Evolutionary conservation across 2,888 invertebrate species (phyloP), one percentile per base, ranked within the genome.

Genomic region (Hypolimnas misippus): DNA sequence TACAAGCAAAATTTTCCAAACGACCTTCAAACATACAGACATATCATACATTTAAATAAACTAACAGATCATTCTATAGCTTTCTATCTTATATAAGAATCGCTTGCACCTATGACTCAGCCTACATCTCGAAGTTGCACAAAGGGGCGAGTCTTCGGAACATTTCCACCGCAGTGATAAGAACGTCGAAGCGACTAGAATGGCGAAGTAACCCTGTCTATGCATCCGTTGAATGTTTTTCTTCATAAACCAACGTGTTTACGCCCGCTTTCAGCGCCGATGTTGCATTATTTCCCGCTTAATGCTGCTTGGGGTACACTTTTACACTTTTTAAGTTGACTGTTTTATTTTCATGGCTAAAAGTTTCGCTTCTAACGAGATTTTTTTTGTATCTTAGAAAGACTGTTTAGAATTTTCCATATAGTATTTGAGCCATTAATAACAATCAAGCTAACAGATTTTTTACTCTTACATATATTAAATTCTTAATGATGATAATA

Each of bases 141-240:
- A 75, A 73, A 66, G 71, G 72, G 70, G 62, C 60, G 72, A 72
- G 68, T 71, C 72, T 67, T 72, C 65, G 63, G 73, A 74, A 75
- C 62, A 77, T 76, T 75, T 75, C 69, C 71, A 75, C 74, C 73
- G 76, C 76, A 76, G 77, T 75, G 75, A 79, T 78, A 78, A 78
- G 72, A 66, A 75, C 70, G 64, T 63, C 66, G 66, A 60, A 63
- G 57, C 55, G 67, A 67, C 63, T 56, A 60, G 57, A 65, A 68
- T 53, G 62, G 62, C 59, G 61, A 67, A 71, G 66, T 65, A 70
- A 69, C 66, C 65, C 52, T 61, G 62, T 65, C 53, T 65, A 53
- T 62, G 62, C 67, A 58, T 63, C 63, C 68, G 49, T 57, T 53
- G 56, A 65, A 62, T 63, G 62, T 63, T 52, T 62, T 57, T 52